Conservation (phyloP, 2,797 vertebrate species). For the Semotilus atromaculatus region DNA sequence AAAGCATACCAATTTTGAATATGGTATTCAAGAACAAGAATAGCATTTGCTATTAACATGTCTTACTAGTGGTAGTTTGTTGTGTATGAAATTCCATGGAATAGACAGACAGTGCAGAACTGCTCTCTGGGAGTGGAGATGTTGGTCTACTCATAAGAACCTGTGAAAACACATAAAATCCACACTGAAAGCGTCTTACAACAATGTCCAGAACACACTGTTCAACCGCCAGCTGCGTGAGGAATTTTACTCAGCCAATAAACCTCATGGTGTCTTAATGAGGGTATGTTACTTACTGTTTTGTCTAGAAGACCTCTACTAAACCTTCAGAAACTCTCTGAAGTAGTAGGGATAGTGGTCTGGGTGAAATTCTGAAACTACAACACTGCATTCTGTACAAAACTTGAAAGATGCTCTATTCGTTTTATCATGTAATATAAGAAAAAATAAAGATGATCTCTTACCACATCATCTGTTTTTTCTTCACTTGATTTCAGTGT, state of each 20-base stretch:
- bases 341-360: not conserved
- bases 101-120: slow-evolving; percentile 69
- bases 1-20: not conserved
- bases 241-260: slow-evolving; percentile 48
- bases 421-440: not conserved
- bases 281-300: slow-evolving; percentile 40
- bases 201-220: slow-evolving; percentile 50
- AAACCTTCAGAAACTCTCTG: slow-evolving; percentile 13
- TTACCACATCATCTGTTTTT: slow-evolving; percentile 66
- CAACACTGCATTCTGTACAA: not conserved
- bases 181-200: slow-evolving; percentile 6
- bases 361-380: not conserved
- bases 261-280: slow-evolving; percentile 49
- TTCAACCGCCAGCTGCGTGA: slow-evolving; percentile 46
- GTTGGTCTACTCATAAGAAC: slow-evolving; percentile 50
- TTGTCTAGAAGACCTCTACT: slow-evolving; percentile 26
- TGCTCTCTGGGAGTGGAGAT: slow-evolving; percentile 61
- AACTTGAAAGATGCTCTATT: not conserved
- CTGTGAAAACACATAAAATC: slow-evolving; percentile 61
- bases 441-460: slow-evolving; percentile 14
- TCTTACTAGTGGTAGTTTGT: slow-evolving; percentile 52
- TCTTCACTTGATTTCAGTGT: slow-evolving; percentile 55
- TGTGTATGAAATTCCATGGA: slow-evolving; percentile 63
- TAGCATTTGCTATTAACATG: not conserved
- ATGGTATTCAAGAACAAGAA: not conserved